Evolutionary conservation across 1,140 invertebrate species (phyloP).

Genomic region (Trichogramma pretiosum): DNA sequence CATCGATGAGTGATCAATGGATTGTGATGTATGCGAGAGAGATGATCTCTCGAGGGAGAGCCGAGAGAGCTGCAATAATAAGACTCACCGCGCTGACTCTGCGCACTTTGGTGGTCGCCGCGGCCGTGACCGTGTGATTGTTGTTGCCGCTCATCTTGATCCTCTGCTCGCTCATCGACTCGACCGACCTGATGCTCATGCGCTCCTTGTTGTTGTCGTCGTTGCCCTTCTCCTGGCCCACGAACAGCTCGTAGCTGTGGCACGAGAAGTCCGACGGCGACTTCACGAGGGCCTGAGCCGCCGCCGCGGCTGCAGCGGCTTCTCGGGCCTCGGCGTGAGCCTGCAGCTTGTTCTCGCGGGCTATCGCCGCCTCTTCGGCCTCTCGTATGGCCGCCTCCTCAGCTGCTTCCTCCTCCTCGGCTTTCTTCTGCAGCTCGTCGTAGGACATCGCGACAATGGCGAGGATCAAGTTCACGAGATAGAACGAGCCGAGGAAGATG

Average conservation of each 20-base stretch:
- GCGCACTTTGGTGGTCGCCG: constrained; percentile 58
- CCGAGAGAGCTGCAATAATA: too few relatives aligned
- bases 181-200: constrained; percentile 80
- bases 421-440: constrained; percentile 96
- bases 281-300: constrained; percentile 57
- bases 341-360: constrained; percentile 62
- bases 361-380: constrained; percentile 71
- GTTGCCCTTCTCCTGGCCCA: constrained; percentile 74
- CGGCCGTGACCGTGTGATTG: constrained; percentile 45
- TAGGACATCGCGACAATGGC: constrained; percentile 99
- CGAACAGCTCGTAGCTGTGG: constrained; percentile 82
- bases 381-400: constrained; percentile 84
- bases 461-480: constrained; percentile 97
- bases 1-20: neutral
- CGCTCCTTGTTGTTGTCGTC: constrained; percentile 83
- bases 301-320: constrained; percentile 54
- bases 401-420: constrained; percentile 88
- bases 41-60: neutral
- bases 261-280: constrained; percentile 83
- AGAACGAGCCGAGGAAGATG: constrained; percentile 97
- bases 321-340: constrained; percentile 53
- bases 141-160: constrained; percentile 43
- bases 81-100: constrained; percentile 89
- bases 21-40: neutral
- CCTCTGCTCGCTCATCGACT: constrained; percentile 79